Conservation (phyloP, 2,797 vertebrate species). For the Cossypha dichroa region DNA sequence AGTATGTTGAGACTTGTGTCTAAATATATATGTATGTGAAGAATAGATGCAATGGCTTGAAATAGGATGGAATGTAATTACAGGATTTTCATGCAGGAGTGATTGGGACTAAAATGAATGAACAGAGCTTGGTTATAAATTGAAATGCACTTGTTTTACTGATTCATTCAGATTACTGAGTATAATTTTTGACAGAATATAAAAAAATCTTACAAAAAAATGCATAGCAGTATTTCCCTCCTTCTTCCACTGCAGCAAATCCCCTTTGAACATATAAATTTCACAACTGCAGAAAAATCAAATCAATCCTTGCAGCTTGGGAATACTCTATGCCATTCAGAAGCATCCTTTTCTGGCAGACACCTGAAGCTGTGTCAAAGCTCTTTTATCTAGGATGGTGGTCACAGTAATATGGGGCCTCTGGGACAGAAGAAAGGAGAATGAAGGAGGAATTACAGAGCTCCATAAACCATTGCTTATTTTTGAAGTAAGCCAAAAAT, state of each 20-base stretch:
- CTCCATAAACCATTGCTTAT: not conserved
- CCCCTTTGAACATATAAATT: not conserved
- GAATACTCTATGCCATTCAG: slow-evolving; percentile 10
- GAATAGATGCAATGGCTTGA: not conserved
- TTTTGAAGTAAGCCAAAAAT: not conserved
- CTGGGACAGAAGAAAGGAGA: not conserved
- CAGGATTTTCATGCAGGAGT: not conserved
- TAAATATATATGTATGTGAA: not conserved
- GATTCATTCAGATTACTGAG: not conserved
- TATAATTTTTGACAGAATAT: not conserved
- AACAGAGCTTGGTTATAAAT: not conserved
- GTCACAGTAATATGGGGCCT: not conserved
- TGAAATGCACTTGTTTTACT: not conserved
- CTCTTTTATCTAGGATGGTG: not conserved
- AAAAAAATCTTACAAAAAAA: not conserved
- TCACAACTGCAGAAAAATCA: not conserved
- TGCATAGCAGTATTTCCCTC: not conserved
- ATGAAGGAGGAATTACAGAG: not conserved
- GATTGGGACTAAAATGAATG: not conserved
- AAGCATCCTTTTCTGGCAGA: not conserved
- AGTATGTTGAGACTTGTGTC: not conserved
- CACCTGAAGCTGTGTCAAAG: not conserved
- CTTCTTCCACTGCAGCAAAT: not conserved
- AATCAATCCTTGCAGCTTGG: not conserved
- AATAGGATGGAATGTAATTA: not conserved